Evolutionary conservation across 2,888 invertebrate genomes (phyloP), one percentile per base, ranked within the genome.

Genomic region (Tiliacea citrago): DNA sequence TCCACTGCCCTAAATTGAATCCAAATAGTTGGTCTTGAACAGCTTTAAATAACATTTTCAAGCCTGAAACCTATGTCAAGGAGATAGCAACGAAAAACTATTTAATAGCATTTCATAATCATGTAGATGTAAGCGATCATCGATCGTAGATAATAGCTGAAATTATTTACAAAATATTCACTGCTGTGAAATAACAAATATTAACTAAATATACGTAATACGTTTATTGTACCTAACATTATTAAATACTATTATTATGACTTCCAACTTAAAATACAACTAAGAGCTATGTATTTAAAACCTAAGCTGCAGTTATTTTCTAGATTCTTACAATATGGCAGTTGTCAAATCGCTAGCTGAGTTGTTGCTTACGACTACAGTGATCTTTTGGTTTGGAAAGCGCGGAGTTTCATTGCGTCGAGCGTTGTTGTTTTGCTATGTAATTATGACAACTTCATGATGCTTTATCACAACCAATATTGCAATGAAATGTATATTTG

Each of bases 161-260:
- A 84, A 77, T 72, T 75, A 76, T 84, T 76, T 82, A 77, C 73
- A 88, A 77, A n/a, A 80, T 81, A 81, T 75, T 81, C 79, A 82
- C 79, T 62, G 68, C 67, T 77, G 81, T 82, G 81, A 88, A 84
- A 81, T 78, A 84, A 81, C 74, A 83, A 86, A 86, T 73, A 83
- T 83, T 70, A 85, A 86, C 85, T 88, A 88, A 84, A 77, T 75
- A 82, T 83, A 88, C 81, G 83, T 89, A 88, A 88, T 90, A 92
- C 90, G 90, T 88, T 88, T 88, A 91, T 92, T 93, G 94, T 94
- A 94, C 94, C 94, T 95, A 95, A 92, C 87, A 91, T 93, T 93
- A 95, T 93, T 93, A 95, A 95, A 96, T 95, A 96, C 95, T 96
- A 96, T 94, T 92, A 94, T 95, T 95, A 96, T 96, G 96, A 96